Base-by-base conservation (phyloP, 1,140 invertebrate genomes). In the Gonioctena quinquepunctata region DNA sequence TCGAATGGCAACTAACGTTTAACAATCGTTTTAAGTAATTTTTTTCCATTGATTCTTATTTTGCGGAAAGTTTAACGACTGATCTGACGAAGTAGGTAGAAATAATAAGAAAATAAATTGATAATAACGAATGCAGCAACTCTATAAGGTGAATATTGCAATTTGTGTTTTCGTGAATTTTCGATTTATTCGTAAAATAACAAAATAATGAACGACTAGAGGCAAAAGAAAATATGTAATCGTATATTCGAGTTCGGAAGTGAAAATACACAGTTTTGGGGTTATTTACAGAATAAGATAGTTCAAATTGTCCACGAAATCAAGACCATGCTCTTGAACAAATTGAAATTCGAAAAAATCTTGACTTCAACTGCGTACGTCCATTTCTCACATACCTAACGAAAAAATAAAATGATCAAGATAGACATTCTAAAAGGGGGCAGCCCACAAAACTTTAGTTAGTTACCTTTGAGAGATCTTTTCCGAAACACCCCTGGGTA, bases 401-500 rank as follows among this genome's bases (percentile, higher is more conserved):
- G 66, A 70, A 76, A 74, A 67, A 75, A 71, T 67, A 73, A 60
- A 64, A 74, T 72, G 11, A 73, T 64, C 56, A 72, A 79, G 76
- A 73, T 71, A 77, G 64, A 79, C 79, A 82, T 81, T 81, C 80
- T 82, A 82, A 81, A 74, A 82, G 79, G 82, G 81, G 80, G 79
- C 81, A 83, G 80, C 80, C 79, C 79, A 83, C 77, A 82, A 82
- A 80, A 81, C 77, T 77, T 71, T 77, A 81, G 81, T 82, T 83
- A 83, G 83, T 90, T 91, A 92, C 91, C 91, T 93, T 93, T 93
- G 90, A 93, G 91, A 89, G 92, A 93, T 92, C 92, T 92, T 93
- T 94, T 94, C 91, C 92, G 91, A 93, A 93, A 94, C 90, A 93
- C 91, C 89, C 92, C 92, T 94, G 86, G 83, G 80, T 76, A 75